These are phyloP conservation scores for Noctua fimbriata DNA, from an alignment of 2,888 invertebrate species.

Conservation along the genomic window DNA sequence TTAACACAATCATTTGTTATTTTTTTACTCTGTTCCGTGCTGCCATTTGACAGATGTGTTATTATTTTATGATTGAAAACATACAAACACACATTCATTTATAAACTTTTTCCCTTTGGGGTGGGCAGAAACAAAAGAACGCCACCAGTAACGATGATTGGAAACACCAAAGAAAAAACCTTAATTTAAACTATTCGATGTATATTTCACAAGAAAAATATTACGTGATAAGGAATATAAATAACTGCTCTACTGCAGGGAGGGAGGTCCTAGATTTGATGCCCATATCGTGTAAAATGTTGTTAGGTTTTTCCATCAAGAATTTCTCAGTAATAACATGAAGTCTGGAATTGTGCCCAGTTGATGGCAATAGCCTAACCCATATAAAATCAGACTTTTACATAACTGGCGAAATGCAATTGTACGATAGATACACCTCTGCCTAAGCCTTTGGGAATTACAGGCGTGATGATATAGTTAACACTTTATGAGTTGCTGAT, in stretches of 20 bases:
- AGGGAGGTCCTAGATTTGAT: not conserved
- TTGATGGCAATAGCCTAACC: not conserved
- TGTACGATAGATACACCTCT: not conserved
- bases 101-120: not conserved
- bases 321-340: not conserved
- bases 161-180: not conserved
- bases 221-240: not conserved
- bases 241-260: not conserved
- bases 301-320: not conserved
- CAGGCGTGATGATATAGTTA: not conserved
- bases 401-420: not conserved
- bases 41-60: not conserved
- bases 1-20: conserved; percentile 9
- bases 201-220: not conserved
- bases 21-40: no score
- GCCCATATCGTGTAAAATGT: not conserved
- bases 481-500: conserved; percentile 14
- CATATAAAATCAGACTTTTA: not conserved
- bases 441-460: fast-evolving
- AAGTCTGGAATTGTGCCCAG: not conserved
- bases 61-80: not conserved
- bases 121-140: not conserved
- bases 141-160: not conserved
- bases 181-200: not conserved
- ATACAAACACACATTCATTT: not conserved